phyloP scores from a whole-genome alignment of 2,113 vertebrate genomes.

The Cyprinodon variegatus region DNA sequence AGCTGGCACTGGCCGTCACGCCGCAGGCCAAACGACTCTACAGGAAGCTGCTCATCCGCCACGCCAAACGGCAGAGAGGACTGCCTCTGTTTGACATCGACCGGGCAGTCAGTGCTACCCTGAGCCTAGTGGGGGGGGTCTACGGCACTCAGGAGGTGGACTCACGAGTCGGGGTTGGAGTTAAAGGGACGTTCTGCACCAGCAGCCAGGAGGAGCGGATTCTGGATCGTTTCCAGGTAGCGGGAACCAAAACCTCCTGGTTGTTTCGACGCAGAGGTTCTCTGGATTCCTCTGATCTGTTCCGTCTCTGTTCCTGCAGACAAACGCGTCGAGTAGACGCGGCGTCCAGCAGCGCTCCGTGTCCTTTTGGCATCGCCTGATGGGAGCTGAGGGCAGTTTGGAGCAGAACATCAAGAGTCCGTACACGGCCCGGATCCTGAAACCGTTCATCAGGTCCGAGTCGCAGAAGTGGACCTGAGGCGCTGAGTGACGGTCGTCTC shows the following conservation, averaged over 20 bases:
- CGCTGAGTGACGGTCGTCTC: neutral
- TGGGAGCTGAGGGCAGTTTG: constrained; percentile 86
- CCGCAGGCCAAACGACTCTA: constrained; percentile 89
- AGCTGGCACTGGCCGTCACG: constrained; percentile 86
- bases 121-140: constrained; percentile 90
- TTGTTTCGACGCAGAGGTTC: neutral
- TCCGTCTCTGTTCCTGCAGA: constrained; percentile 69
- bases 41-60: constrained; percentile 89
- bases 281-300: neutral
- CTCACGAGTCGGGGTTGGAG: constrained; percentile 50
- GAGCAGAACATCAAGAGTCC: constrained; percentile 93
- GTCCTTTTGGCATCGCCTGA: constrained; percentile 91
- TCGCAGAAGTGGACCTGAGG: neutral
- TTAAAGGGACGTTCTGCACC: constrained; percentile 81
- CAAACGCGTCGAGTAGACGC: constrained; percentile 77
- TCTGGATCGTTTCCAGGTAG: constrained; percentile 96
- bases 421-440: constrained; percentile 92
- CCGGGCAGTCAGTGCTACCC: constrained; percentile 85
- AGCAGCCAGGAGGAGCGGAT: constrained; percentile 90
- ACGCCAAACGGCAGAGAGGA: constrained; percentile 90
- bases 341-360: constrained; percentile 79
- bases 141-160: constrained; percentile 84
- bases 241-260: neutral
- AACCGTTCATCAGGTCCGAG: constrained; percentile 91
- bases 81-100: constrained; percentile 93